A percentile compares a stretch with the other conserved stretches of the same genome.
phyloP scores from a whole-genome alignment of 2,888 invertebrate species.

The Cryptophagus acutangulus region DNA sequence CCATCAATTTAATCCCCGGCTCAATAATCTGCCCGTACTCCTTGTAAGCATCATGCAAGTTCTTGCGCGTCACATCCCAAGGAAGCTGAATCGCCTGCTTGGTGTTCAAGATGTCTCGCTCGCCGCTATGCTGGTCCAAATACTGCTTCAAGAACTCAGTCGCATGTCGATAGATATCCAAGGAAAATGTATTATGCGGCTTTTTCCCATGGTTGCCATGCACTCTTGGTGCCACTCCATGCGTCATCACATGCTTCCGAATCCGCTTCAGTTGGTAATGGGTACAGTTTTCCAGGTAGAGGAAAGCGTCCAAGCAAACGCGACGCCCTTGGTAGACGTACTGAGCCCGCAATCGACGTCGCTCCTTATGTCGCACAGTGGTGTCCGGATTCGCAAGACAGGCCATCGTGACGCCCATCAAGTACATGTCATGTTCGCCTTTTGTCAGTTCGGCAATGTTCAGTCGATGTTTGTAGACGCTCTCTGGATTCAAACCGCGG shows the following conservation, averaged over 20 bases:
- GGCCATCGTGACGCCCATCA: slow-evolving; percentile 82
- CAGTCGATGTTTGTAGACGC: slow-evolving; percentile 68
- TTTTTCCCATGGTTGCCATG: slow-evolving; percentile 77
- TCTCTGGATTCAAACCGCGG: slow-evolving; percentile 67
- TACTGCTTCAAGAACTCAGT: slow-evolving; percentile 72
- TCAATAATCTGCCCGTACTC: slow-evolving; percentile 67
- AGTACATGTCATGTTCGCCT: slow-evolving; percentile 78
- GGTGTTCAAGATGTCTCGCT: slow-evolving; percentile 51
- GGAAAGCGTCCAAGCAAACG: slow-evolving; percentile 72
- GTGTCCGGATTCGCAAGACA: slow-evolving; percentile 70
- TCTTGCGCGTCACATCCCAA: slow-evolving; percentile 60
- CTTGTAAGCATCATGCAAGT: slow-evolving; percentile 69
- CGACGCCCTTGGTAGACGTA: slow-evolving; percentile 74
- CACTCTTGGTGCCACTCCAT: slow-evolving; percentile 71
- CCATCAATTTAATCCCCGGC: slow-evolving; percentile 70
- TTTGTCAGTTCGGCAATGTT: slow-evolving; percentile 77
- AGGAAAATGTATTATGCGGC: slow-evolving; percentile 73
- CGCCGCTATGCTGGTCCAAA: slow-evolving; percentile 60
- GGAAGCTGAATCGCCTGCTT: slow-evolving; percentile 53
- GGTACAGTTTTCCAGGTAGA: slow-evolving; percentile 74
- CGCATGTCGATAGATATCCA: slow-evolving; percentile 73
- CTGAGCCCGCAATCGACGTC: slow-evolving; percentile 66
- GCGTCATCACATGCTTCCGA: slow-evolving; percentile 71
- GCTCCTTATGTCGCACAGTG: slow-evolving; percentile 66
- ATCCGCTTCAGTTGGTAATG: slow-evolving; percentile 74